A percentile compares a stretch with the other conserved stretches of the same genome.
phyloP scores from a whole-genome alignment of 2,797 vertebrate species.

The Potorous gilbertii region DNA sequence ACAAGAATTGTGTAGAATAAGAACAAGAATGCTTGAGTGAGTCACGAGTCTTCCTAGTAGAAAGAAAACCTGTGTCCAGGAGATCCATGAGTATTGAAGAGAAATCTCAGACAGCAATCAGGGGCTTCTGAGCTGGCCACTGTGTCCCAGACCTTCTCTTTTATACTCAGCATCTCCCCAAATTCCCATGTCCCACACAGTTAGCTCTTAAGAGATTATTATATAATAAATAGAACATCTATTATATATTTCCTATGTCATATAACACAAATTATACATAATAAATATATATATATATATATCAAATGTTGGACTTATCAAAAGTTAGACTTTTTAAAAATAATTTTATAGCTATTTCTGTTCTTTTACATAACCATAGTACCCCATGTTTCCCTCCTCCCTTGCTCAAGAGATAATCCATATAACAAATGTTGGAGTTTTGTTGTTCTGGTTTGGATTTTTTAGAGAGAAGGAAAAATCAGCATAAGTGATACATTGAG shows the following conservation, averaged over 20 bases:
- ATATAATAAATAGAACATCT: not conserved
- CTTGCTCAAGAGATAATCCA: not conserved
- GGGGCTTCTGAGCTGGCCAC: not conserved
- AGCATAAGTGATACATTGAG: not conserved
- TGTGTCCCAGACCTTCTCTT: not conserved
- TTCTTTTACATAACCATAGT: not conserved
- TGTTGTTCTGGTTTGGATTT: not conserved
- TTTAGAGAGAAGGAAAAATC: not conserved
- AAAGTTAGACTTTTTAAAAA: not conserved
- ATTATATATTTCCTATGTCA: not conserved
- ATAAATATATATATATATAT: not conserved
- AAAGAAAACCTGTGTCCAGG: not conserved
- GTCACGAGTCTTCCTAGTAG: not conserved
- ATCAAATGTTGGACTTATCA: not conserved
- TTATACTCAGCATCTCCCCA: not conserved
- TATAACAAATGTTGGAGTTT: not conserved
- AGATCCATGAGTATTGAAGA: not conserved
- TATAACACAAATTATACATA: not conserved
- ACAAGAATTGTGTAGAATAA: not conserved
- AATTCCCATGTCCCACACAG: not conserved
- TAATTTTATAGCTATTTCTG: not conserved
- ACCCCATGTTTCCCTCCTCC: not conserved
- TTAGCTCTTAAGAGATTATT: not conserved
- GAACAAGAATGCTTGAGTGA: not conserved
- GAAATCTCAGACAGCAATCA: not conserved